These are phyloP conservation scores for Matsumurasca onukii DNA, from an alignment of 1,140 invertebrate genomes.

Conservation along the genomic window DNA sequence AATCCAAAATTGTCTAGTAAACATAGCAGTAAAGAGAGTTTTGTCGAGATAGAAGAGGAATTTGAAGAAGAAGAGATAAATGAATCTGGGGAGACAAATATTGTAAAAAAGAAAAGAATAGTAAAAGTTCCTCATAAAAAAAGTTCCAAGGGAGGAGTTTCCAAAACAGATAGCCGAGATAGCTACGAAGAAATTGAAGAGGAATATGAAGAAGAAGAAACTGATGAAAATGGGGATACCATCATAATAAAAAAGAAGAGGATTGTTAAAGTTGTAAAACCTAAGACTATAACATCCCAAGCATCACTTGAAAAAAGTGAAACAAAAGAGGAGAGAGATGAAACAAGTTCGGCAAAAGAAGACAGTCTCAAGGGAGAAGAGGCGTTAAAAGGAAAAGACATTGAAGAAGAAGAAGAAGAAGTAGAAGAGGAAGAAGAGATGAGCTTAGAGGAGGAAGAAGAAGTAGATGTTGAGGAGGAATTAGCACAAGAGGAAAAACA, in stretches of 20 bases:
- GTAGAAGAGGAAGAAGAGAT: constrained; percentile 24
- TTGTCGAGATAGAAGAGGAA: background rate
- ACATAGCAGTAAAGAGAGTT: background rate
- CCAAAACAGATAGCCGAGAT: background rate
- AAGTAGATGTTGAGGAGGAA: constrained; percentile 22
- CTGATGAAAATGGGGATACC: background rate
- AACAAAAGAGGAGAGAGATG: background rate
- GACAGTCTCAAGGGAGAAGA: background rate
- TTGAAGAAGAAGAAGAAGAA: background rate
- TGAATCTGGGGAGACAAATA: background rate
- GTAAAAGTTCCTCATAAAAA: background rate
- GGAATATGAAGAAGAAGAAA: constrained; percentile 17
- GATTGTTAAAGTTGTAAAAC: background rate
- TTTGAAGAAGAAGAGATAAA: background rate
- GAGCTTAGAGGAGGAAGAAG: background rate
- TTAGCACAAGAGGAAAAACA: constrained; percentile 11
- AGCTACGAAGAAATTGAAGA: background rate
- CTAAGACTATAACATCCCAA: background rate
- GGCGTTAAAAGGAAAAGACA: background rate
- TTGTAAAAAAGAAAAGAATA: background rate
- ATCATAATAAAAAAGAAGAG: background rate
- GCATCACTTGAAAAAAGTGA: no score
- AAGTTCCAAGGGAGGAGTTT: background rate
- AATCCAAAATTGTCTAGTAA: background rate
- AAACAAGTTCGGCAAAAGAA: background rate